These are phyloP conservation scores for Lathronympha strigana DNA, from an alignment of 2,888 invertebrate species.

Conservation along the genomic window DNA sequence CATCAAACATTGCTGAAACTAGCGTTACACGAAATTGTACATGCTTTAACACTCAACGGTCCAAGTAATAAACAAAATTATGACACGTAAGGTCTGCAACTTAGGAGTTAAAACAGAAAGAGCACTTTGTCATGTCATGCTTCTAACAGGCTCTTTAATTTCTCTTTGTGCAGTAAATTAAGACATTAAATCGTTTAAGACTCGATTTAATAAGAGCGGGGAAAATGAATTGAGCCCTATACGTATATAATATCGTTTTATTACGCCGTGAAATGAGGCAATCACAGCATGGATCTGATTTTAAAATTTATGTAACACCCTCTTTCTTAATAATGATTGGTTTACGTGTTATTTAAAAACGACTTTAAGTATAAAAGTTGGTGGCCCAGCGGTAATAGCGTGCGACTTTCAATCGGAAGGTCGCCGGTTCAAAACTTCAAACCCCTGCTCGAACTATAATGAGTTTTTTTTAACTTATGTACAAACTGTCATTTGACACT, in stretches of 20 bases:
- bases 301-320: neutral
- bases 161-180: slow-evolving; percentile 81
- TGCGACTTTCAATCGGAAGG: too few species aligned
- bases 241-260: slow-evolving; percentile 32
- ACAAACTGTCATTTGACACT: too few species aligned
- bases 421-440: too few species aligned
- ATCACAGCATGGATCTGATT: slow-evolving; percentile 21
- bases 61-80: slow-evolving; percentile 75
- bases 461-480: too few species aligned
- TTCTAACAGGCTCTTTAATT: slow-evolving; percentile 81
- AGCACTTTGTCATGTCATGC: slow-evolving; percentile 81
- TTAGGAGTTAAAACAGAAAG: slow-evolving; percentile 79
- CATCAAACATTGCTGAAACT: slow-evolving; percentile 11
- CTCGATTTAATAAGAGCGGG: slow-evolving; percentile 66
- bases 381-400: too few species aligned
- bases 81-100: slow-evolving; percentile 73
- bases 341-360: neutral
- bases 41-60: slow-evolving; percentile 57
- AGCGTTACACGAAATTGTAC: slow-evolving; percentile 52
- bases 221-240: slow-evolving; percentile 60
- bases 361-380: neutral
- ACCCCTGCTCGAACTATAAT: too few species aligned
- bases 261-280: slow-evolving; percentile 27
- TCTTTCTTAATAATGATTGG: neutral
- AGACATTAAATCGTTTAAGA: slow-evolving; percentile 80